Conservation (phyloP, 2,113 vertebrate genomes). For the Hyaena hyaena region DNA sequence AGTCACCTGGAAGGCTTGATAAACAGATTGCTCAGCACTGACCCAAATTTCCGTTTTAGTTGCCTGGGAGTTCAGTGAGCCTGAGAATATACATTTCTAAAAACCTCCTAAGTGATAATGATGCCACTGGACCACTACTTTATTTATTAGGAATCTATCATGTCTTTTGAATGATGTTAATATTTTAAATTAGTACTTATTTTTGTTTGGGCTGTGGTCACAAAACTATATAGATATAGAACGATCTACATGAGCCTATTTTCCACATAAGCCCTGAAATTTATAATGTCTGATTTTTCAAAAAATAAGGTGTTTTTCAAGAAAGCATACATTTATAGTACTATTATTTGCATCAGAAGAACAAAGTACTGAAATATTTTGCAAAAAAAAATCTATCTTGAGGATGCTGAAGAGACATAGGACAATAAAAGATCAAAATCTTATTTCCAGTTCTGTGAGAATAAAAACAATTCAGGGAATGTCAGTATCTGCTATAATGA, state of each 20-base stretch:
- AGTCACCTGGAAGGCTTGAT: not conserved
- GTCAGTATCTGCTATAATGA: not conserved
- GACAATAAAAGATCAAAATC: not conserved
- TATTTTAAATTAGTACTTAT: not conserved
- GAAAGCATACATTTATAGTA: not conserved
- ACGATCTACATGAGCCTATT: not conserved
- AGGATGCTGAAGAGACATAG: not conserved
- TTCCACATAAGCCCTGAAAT: not conserved
- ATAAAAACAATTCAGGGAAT: not conserved
- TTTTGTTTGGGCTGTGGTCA: not conserved
- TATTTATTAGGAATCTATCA: not conserved
- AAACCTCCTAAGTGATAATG: not conserved
- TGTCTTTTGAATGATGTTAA: not conserved
- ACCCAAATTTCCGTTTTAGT: not conserved
- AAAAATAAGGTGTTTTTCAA: not conserved
- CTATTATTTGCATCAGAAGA: not conserved
- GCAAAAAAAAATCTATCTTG: not conserved
- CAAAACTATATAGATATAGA: not conserved
- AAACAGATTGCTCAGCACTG: not conserved
- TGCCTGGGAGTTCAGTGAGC: not conserved
- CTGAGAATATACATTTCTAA: not conserved
- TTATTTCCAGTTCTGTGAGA: conserved; percentile 1
- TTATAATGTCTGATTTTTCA: conserved; percentile 4
- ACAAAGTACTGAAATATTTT: not conserved
- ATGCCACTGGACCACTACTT: not conserved